phyloP scores from a whole-genome alignment of 2,888 invertebrate species.

The Tetragnatha montana region DNA sequence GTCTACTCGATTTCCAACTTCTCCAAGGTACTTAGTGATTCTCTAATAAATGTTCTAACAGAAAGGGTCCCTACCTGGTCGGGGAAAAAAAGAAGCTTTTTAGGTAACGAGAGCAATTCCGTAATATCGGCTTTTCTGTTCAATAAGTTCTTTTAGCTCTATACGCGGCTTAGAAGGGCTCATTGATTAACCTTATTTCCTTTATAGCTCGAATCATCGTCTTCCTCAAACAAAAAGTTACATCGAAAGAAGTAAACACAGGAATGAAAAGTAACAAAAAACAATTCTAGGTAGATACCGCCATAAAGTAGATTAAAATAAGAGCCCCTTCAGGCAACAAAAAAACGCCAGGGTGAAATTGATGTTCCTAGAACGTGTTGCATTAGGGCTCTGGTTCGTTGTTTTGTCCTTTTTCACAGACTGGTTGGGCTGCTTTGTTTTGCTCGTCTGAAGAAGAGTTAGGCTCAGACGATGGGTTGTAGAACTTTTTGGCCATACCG shows the following conservation, averaged over 20 bases:
- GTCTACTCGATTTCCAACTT: too few species aligned
- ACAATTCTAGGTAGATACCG: conserved; percentile 43
- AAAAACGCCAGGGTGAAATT: conserved; percentile 29
- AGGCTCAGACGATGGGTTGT: too few species aligned
- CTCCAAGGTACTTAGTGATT: neutral
- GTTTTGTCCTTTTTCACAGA: too few species aligned
- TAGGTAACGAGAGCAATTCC: conserved; percentile 58
- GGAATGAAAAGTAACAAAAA: conserved; percentile 49
- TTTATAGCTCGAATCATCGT: conserved; percentile 43
- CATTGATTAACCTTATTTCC: conserved; percentile 63
- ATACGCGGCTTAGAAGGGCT: conserved; percentile 23
- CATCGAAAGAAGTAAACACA: conserved; percentile 31
- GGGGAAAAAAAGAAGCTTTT: conserved; percentile 26
- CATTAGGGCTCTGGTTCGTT: conserved; percentile 17
- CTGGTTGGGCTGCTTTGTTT: too few species aligned
- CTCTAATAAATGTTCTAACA: neutral
- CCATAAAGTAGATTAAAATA: conserved; percentile 66
- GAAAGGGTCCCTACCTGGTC: neutral
- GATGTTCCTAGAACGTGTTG: conserved; percentile 53
- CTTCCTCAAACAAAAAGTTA: conserved; percentile 29
- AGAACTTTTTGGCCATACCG: too few species aligned
- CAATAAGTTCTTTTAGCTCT: conserved; percentile 49
- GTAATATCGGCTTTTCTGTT: conserved; percentile 62
- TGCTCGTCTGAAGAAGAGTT: too few species aligned
- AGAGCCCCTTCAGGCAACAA: conserved; percentile 25